Conservation (phyloP, 2,797 vertebrate species). For the Ctenosaura bakeri region DNA sequence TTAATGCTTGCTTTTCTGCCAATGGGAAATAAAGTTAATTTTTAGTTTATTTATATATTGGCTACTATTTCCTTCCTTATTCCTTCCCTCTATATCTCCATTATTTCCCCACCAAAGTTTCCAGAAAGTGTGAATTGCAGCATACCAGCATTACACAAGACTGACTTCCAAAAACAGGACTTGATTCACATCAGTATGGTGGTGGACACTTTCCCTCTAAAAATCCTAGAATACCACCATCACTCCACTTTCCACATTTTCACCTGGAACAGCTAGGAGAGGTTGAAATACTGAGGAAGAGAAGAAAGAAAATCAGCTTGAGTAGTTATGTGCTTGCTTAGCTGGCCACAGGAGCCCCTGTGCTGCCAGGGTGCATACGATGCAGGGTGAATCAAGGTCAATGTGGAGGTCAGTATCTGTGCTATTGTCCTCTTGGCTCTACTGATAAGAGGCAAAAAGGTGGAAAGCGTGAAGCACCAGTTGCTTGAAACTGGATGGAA, state of each 20-base stretch:
- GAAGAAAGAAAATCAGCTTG: not conserved
- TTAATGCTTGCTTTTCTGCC: not conserved
- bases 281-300: no score
- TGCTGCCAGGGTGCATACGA: not conserved
- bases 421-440: conserved; percentile 5
- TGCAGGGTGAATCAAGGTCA: not conserved
- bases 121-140: not conserved
- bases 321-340: not conserved
- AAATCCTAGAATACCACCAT: not conserved
- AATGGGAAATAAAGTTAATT: not conserved
- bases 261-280: not conserved
- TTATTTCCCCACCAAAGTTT: not conserved
- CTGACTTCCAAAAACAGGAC: not conserved
- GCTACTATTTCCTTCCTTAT: not conserved
- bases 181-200: not conserved
- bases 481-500: conserved; percentile 62
- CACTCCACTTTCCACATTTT: not conserved
- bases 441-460: conserved; percentile 21
- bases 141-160: not conserved
- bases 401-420: conserved; percentile 49
- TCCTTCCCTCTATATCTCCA: no score
- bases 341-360: not conserved
- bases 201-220: not conserved
- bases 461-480: conserved; percentile 14
- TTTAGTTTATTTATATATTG: conserved; percentile 9